Evolutionary conservation across 2,888 invertebrate species (phyloP).

Genomic region (Piscicola geometra): DNA sequence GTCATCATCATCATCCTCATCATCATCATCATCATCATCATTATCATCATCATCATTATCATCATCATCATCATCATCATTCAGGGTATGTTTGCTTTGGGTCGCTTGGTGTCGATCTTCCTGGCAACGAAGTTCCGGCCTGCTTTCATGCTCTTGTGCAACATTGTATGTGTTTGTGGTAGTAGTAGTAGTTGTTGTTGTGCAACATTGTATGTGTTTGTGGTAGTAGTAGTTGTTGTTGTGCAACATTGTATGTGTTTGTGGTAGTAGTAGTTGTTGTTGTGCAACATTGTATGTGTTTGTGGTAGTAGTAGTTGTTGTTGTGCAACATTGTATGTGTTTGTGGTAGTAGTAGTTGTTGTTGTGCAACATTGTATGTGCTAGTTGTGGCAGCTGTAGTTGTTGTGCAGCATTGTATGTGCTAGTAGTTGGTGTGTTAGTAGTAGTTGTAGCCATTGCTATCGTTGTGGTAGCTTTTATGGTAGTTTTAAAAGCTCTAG

Average conservation of each 20-base stretch:
- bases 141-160: slow-evolving; percentile 56
- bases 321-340: too few relatives aligned
- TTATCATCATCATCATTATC: slow-evolving; percentile 25
- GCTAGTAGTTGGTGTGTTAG: not conserved
- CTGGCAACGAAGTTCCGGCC: slow-evolving; percentile 56
- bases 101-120: slow-evolving; percentile 56
- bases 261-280: too few relatives aligned
- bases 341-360: not conserved
- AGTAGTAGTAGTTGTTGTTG: too few relatives aligned
- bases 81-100: slow-evolving; percentile 57
- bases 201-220: too few relatives aligned
- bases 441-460: slow-evolving; percentile 4
- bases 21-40: slow-evolving; percentile 25
- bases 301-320: too few relatives aligned
- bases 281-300: too few relatives aligned
- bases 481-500: too few relatives aligned
- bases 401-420: not conserved
- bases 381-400: not conserved
- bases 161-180: slow-evolving; percentile 54
- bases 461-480: too few relatives aligned
- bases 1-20: not conserved
- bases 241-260: too few relatives aligned
- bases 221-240: too few relatives aligned
- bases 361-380: not conserved
- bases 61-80: slow-evolving; percentile 2